Conservation (phyloP, 35 echinoderm and acorn worm species). For the Apostichopus japonicus region DNA sequence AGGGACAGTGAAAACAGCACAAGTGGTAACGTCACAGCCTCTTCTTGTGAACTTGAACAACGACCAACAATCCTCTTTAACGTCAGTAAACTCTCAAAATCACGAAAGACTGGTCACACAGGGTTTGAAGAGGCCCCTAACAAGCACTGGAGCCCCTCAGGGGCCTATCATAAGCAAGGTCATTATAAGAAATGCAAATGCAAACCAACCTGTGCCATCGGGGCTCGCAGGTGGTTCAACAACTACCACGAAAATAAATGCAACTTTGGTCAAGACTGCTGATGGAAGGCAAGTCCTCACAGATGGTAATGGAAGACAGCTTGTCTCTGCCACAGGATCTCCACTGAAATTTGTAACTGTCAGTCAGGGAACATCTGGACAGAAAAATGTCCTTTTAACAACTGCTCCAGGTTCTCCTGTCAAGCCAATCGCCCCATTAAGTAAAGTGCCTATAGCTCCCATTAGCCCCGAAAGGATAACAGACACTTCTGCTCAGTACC, state of each 20-base stretch:
- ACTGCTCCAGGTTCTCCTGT: constrained; percentile 55
- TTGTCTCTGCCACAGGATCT: constrained; percentile 66
- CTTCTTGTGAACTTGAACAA: constrained; percentile 25
- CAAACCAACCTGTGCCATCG: constrained; percentile 63
- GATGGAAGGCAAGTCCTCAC: constrained; percentile 70
- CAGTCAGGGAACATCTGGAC: constrained; percentile 64
- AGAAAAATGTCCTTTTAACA: constrained; percentile 71
- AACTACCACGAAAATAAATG: constrained; percentile 33
- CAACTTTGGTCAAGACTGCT: constrained; percentile 60
- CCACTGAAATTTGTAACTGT: constrained; percentile 94
- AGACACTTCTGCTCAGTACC: constrained; percentile 21
- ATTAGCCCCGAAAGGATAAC: constrained; percentile 66
- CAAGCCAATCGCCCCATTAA: constrained; percentile 68
- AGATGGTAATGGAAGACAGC: constrained; percentile 57
- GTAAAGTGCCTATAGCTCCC: constrained; percentile 61
- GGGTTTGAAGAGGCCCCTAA: constrained; percentile 71
- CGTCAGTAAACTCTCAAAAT: constrained; percentile 27
- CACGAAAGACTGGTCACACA: constrained; percentile 31
- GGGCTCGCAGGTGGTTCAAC: constrained; percentile 41
- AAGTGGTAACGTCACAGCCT: neutral
- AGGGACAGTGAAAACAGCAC: constrained; percentile 6
- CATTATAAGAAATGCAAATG: constrained; percentile 80
- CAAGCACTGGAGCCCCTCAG: constrained; percentile 2
- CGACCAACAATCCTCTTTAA: neutral
- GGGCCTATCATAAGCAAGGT: constrained; percentile 87